These are phyloP conservation scores for Microdon myrmicae DNA, from an alignment of 2,888 invertebrate species.

Conservation along the genomic window DNA sequence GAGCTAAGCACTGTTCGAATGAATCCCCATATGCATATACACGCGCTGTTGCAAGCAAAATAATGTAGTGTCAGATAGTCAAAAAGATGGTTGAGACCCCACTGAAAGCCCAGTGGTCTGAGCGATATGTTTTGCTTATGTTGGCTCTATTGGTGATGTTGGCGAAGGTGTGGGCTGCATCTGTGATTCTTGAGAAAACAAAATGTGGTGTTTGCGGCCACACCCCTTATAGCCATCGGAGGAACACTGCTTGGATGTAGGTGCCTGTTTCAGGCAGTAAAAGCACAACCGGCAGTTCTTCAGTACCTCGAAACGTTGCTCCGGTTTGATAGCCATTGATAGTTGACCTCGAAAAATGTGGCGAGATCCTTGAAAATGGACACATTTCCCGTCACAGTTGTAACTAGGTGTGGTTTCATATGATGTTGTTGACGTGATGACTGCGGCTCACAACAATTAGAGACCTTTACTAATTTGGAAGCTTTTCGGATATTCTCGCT, in stretches of 20 bases:
- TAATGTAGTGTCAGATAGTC: not conserved
- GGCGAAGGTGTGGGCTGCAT: not conserved
- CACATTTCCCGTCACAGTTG: not conserved
- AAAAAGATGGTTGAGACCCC: not conserved
- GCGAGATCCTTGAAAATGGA: constrained; percentile 13
- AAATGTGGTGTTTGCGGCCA: too few relatives aligned
- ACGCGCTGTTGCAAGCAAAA: constrained; percentile 14
- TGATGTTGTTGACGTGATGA: too few relatives aligned
- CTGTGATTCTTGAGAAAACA: constrained; percentile 1
- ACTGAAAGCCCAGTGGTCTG: not conserved
- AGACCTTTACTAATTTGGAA: too few relatives aligned
- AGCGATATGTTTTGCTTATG: too few relatives aligned
- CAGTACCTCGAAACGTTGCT: constrained; percentile 9
- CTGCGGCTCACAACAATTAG: too few relatives aligned
- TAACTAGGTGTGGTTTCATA: too few relatives aligned
- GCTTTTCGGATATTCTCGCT: too few relatives aligned
- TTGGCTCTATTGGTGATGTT: too few relatives aligned
- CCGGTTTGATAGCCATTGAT: not conserved
- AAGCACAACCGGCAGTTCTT: constrained; percentile 12
- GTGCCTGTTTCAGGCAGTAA: constrained; percentile 18
- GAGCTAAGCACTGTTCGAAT: constrained; percentile 6
- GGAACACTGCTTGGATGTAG: constrained; percentile 10
- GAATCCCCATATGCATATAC: constrained; percentile 15
- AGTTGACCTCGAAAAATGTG: constrained; percentile 4
- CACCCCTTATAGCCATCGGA: constrained; percentile 5